Evolutionary conservation across 1,140 invertebrate genomes (phyloP).

Genomic region (Zaprionus nigranus): DNA sequence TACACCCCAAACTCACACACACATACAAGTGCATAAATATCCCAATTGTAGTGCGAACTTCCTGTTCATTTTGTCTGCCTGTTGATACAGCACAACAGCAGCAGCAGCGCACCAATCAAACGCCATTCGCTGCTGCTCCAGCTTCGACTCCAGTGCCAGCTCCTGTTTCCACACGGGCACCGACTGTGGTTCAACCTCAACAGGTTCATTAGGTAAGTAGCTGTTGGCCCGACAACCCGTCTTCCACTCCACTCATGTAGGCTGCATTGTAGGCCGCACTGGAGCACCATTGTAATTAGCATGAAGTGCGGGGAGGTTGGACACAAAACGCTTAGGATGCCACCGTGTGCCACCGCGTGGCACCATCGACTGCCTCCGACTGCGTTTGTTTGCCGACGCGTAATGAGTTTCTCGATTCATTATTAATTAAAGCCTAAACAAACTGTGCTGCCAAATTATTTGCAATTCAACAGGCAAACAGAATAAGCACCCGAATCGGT

Average conservation of each 20-base stretch:
- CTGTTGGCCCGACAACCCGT: slow-evolving; percentile 65
- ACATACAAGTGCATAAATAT: slow-evolving; percentile 51
- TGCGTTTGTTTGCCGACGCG: slow-evolving; percentile 65
- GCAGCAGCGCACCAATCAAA: slow-evolving; percentile 45
- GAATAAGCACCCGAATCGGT: slow-evolving; percentile 44
- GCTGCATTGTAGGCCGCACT: slow-evolving; percentile 20
- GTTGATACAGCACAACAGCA: slow-evolving; percentile 33
- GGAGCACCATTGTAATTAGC: slow-evolving; percentile 33
- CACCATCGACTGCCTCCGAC: background rate
- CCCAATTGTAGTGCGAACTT: slow-evolving; percentile 46
- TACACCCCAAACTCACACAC: background rate
- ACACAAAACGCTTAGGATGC: slow-evolving; percentile 11
- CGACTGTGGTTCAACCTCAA: slow-evolving; percentile 63
- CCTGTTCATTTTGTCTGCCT: slow-evolving; percentile 37
- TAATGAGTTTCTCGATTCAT: slow-evolving; percentile 83
- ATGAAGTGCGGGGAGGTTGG: background rate
- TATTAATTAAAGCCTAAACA: slow-evolving; percentile 83
- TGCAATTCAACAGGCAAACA: slow-evolving; percentile 70
- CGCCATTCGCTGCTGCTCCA: slow-evolving; percentile 16
- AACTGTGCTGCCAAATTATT: slow-evolving; percentile 74
- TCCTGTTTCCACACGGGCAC: background rate
- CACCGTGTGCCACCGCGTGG: background rate
- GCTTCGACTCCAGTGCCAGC: background rate
- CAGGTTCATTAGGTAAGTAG: slow-evolving; percentile 80
- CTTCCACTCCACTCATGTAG: slow-evolving; percentile 18